A percentile compares a stretch with the other conserved stretches of the same genome.
phyloP scores from a whole-genome alignment of 2,888 invertebrate species.

The Chamaedrilus cognettii region DNA sequence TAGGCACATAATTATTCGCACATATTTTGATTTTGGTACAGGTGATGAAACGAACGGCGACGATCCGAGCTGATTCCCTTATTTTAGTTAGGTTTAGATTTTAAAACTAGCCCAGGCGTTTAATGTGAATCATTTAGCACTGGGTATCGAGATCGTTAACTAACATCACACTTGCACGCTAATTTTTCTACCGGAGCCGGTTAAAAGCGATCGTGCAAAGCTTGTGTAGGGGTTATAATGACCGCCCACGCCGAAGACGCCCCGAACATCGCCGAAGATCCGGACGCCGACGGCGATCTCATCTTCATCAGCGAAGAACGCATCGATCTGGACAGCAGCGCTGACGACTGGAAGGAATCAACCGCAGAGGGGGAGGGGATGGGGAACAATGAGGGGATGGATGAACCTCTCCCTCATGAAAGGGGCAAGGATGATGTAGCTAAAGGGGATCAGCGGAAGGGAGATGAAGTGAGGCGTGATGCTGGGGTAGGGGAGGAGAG shows the following conservation, averaged over 20 bases:
- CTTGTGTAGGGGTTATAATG: not conserved
- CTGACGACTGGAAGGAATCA: not conserved
- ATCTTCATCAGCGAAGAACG: slow-evolving; percentile 22
- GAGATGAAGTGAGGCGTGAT: too few species aligned
- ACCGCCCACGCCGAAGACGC: not conserved
- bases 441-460: slow-evolving; percentile 6
- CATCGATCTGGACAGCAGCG: slow-evolving; percentile 15
- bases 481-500: not conserved
- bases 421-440: not conserved
- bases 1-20: too few species aligned
- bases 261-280: slow-evolving; percentile 8
- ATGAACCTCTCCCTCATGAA: not conserved
- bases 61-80: too few species aligned
- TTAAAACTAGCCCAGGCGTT: too few species aligned
- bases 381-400: not conserved
- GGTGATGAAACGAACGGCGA: too few species aligned
- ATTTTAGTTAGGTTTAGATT: too few species aligned
- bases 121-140: too few species aligned
- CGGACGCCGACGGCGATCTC: slow-evolving; percentile 11
- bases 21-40: too few species aligned
- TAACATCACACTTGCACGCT: not conserved
- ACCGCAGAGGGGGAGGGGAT: not conserved
- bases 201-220: not conserved
- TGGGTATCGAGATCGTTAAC: too few species aligned
- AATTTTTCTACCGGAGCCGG: not conserved